These are phyloP conservation scores for Euproctis similis DNA, from an alignment of 2,888 invertebrate genomes.

Conservation along the genomic window DNA sequence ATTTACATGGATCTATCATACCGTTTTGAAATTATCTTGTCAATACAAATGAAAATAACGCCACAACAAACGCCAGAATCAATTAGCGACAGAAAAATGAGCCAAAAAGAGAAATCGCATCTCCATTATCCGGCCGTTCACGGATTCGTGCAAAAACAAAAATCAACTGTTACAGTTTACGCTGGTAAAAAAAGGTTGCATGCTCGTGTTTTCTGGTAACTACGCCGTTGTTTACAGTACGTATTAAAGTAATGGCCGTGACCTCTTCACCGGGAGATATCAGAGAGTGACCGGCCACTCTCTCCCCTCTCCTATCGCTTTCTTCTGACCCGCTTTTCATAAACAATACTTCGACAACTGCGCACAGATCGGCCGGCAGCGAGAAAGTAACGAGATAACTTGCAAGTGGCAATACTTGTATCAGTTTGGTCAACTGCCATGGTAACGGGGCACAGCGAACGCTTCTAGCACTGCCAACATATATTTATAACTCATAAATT, in stretches of 20 bases:
- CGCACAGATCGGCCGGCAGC: slow-evolving; percentile 44
- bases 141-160: slow-evolving; percentile 42
- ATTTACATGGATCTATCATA: too few species aligned
- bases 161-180: slow-evolving; percentile 46
- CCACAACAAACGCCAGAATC: slow-evolving; percentile 37
- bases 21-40: slow-evolving; percentile 29
- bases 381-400: slow-evolving; percentile 68
- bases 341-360: slow-evolving; percentile 68
- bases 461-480: too few species aligned
- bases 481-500: too few species aligned
- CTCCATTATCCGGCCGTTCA: slow-evolving; percentile 43
- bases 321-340: slow-evolving; percentile 74
- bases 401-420: slow-evolving; percentile 38
- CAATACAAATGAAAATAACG: slow-evolving; percentile 29
- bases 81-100: slow-evolving; percentile 47
- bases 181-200: slow-evolving; percentile 32
- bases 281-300: slow-evolving; percentile 54
- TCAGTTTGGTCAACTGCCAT: slow-evolving; percentile 36
- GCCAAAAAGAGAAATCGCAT: slow-evolving; percentile 60
- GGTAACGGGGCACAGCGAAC: slow-evolving; percentile 19
- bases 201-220: slow-evolving; percentile 26
- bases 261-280: slow-evolving; percentile 67
- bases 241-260: slow-evolving; percentile 60
- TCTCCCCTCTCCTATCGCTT: slow-evolving; percentile 59
- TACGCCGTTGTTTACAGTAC: slow-evolving; percentile 38